phyloP scores from a whole-genome alignment of 30 jellyfish, hydroid and myxozoan species.

The Nemopilema nomurai region DNA sequence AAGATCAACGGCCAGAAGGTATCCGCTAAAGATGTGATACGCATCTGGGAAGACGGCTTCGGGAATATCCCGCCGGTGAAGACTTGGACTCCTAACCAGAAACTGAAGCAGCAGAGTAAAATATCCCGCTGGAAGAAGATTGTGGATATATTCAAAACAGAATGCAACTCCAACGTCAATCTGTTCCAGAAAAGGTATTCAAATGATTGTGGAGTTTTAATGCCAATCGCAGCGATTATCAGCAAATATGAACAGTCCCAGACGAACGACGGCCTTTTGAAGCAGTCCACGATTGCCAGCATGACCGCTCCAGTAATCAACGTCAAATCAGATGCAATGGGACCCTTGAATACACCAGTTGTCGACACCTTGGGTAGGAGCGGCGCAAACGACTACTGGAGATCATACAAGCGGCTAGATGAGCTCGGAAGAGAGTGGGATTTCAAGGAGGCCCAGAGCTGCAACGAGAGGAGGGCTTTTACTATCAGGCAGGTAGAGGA shows the following conservation, averaged over 20 bases:
- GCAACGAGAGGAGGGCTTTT: slow-evolving; percentile 44
- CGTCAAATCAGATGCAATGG: background rate
- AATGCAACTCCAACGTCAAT: slow-evolving; percentile 73
- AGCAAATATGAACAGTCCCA: slow-evolving; percentile 72
- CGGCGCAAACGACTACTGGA: slow-evolving; percentile 5
- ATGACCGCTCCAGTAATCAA: slow-evolving; percentile 10
- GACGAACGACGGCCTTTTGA: background rate
- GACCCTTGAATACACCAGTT: background rate
- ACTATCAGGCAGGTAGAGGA: slow-evolving; percentile 44
- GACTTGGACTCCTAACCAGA: slow-evolving; percentile 87
- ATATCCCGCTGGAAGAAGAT: slow-evolving; percentile 98
- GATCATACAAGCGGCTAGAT: slow-evolving; percentile 18
- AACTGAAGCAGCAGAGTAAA: slow-evolving; percentile 88
- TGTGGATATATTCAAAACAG: slow-evolving; percentile 82
- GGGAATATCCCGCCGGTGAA: slow-evolving; percentile 94
- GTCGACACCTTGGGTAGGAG: background rate
- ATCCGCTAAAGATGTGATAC: slow-evolving; percentile 92
- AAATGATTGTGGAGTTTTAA: slow-evolving; percentile 68
- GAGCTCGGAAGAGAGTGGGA: slow-evolving; percentile 48
- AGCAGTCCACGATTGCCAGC: slow-evolving; percentile 50
- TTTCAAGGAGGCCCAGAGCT: slow-evolving; percentile 28
- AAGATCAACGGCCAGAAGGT: slow-evolving; percentile 91
- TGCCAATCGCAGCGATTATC: slow-evolving; percentile 94
- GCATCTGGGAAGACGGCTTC: slow-evolving; percentile 92
- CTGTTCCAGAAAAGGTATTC: slow-evolving; percentile 70